Evolutionary conservation across 1,140 invertebrate species (phyloP).

Genomic region (Magallana gigas): DNA sequence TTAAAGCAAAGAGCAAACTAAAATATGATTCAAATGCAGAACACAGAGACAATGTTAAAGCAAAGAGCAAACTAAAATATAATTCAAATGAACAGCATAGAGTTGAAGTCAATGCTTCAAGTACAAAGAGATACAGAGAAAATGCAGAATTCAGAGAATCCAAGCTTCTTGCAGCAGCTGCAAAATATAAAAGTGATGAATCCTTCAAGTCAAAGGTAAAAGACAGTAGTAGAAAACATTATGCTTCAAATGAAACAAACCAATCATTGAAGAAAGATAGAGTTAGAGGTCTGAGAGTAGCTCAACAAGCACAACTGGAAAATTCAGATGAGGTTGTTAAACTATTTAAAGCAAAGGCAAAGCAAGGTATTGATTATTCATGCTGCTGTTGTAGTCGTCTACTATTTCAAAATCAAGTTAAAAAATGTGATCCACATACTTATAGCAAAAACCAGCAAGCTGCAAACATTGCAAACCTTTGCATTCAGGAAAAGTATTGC

Average conservation of each 20-base stretch:
- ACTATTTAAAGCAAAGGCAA: neutral
- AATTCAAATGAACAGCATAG: neutral
- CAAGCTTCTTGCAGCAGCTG: neutral
- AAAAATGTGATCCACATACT: neutral
- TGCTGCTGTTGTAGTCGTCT: conserved; percentile 36
- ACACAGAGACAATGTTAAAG: conserved; percentile 23
- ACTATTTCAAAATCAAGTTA: conserved; percentile 21
- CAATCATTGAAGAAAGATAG: neutral
- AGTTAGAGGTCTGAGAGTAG: neutral
- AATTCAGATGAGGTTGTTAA: neutral
- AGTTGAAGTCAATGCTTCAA: neutral
- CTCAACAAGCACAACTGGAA: neutral
- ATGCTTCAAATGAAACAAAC: neutral
- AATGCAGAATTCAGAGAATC: conserved; percentile 9
- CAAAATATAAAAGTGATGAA: neutral
- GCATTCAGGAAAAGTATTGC: conserved; percentile 34
- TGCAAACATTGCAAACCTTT: neutral
- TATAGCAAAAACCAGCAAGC: conserved; percentile 10
- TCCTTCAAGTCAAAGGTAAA: neutral
- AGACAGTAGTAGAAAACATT: neutral
- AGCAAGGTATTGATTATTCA: neutral
- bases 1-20: no score
- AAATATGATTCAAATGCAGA: neutral
- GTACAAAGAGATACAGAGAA: conserved; percentile 41
- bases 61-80: conserved; percentile 38